Evolutionary conservation across 2,113 vertebrate species (phyloP).

Genomic region (Clarias gariepinus): DNA sequence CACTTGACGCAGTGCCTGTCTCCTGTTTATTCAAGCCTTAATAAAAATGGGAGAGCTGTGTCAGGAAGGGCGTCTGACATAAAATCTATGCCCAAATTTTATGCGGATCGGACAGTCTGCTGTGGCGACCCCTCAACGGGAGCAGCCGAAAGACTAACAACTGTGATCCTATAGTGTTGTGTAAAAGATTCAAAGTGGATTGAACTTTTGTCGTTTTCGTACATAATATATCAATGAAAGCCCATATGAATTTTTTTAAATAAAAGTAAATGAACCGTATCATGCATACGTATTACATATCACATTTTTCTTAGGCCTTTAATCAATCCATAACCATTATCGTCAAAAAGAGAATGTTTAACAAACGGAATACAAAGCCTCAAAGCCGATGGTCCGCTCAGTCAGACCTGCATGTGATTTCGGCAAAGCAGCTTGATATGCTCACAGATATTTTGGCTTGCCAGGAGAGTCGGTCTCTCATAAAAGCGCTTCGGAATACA

Average conservation of each 20-base stretch:
- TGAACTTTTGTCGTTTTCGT: background rate
- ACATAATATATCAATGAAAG: background rate
- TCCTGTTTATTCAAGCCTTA: too few species aligned
- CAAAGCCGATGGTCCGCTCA: background rate
- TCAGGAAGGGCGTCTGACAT: too few species aligned
- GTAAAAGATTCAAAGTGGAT: background rate
- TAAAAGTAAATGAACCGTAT: background rate
- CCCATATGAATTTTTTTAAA: background rate
- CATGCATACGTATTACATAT: background rate
- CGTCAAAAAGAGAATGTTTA: background rate
- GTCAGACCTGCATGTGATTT: background rate
- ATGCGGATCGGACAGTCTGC: too few species aligned
- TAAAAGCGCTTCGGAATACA: conserved; percentile 10
- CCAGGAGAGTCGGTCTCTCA: background rate
- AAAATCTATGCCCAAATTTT: too few species aligned
- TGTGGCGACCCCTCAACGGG: too few species aligned
- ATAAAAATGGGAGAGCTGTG: too few species aligned
- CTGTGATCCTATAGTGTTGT: background rate
- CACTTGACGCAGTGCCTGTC: too few species aligned
- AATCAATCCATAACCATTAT: background rate
- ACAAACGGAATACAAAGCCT: background rate
- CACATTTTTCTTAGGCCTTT: background rate
- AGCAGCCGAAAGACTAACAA: too few species aligned
- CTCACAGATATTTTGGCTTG: conserved; percentile 20
- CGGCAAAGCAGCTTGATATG: background rate